Conservation (phyloP, 2,113 vertebrate genomes). For the Pelmatolapia mariae region DNA sequence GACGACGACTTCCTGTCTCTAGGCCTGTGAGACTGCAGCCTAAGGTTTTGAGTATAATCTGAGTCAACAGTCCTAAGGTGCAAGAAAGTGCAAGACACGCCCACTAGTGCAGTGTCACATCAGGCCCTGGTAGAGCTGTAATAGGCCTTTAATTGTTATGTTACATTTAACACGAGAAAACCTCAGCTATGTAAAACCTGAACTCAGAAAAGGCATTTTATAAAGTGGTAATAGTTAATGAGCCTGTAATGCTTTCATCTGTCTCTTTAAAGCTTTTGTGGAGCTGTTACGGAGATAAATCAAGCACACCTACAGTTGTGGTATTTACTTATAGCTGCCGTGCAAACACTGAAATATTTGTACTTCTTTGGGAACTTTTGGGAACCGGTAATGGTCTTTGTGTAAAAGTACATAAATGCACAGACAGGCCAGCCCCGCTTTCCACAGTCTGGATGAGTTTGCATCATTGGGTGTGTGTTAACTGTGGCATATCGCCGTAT, state of each 20-base stretch:
- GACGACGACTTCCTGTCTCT: background rate
- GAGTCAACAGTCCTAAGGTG: background rate
- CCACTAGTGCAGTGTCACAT: background rate
- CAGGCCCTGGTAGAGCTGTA: background rate
- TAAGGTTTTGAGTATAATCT: background rate
- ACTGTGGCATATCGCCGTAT: slow-evolving; percentile 30
- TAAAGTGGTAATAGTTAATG: background rate
- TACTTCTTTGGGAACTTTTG: background rate
- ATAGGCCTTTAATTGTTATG: background rate
- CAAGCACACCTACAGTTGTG: background rate
- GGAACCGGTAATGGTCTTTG: background rate
- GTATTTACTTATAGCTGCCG: background rate
- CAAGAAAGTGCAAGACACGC: background rate
- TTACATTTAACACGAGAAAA: background rate
- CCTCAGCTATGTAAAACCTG: background rate
- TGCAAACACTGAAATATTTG: background rate
- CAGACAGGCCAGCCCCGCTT: background rate
- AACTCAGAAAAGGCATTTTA: background rate
- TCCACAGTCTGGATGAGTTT: background rate
- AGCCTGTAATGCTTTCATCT: background rate
- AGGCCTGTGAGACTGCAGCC: background rate
- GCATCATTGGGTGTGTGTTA: slow-evolving; percentile 4
- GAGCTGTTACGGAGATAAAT: background rate
- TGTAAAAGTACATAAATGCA: background rate
- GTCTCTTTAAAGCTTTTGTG: background rate